These are phyloP conservation scores for Drosophila neonasuta DNA, from an alignment of 2,888 invertebrate species.

Conservation along the genomic window DNA sequence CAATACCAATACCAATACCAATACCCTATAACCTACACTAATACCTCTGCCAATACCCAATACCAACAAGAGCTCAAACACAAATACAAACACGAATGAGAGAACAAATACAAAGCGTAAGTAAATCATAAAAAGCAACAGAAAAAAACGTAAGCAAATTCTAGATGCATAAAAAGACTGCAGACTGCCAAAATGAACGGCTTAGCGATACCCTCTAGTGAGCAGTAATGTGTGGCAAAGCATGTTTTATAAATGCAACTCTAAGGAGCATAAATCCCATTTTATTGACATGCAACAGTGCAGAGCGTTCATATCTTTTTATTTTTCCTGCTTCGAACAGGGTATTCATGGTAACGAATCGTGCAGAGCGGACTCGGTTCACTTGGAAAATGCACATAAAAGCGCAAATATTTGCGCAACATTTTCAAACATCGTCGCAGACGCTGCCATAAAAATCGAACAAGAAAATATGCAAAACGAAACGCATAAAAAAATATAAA, in stretches of 20 bases:
- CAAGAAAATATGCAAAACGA: slow-evolving; percentile 73
- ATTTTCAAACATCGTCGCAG: slow-evolving; percentile 68
- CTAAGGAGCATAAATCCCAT: neutral
- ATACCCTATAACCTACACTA: slow-evolving; percentile 7
- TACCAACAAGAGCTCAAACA: slow-evolving; percentile 23
- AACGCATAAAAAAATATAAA: slow-evolving; percentile 50
- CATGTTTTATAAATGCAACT: neutral
- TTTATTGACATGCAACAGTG: no score
- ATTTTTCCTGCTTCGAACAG: neutral
- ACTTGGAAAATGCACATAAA: slow-evolving; percentile 66
- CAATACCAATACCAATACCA: slow-evolving; percentile 8
- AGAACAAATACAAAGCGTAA: slow-evolving; percentile 66
- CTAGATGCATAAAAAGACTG: slow-evolving; percentile 52
- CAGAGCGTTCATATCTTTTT: neutral
- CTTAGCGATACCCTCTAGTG: slow-evolving; percentile 17
- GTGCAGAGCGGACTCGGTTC: slow-evolving; percentile 1
- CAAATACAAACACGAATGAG: slow-evolving; percentile 37
- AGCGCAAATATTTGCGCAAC: slow-evolving; percentile 76
- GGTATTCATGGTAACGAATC: neutral
- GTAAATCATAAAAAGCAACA: slow-evolving; percentile 59
- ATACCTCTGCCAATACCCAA: slow-evolving; percentile 9
- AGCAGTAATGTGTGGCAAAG: neutral
- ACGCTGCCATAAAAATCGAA: slow-evolving; percentile 71
- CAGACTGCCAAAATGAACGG: neutral
- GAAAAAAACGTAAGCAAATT: slow-evolving; percentile 42